phyloP scores from a whole-genome alignment of 1,140 invertebrate species.

The Drosophila sp. region DNA sequence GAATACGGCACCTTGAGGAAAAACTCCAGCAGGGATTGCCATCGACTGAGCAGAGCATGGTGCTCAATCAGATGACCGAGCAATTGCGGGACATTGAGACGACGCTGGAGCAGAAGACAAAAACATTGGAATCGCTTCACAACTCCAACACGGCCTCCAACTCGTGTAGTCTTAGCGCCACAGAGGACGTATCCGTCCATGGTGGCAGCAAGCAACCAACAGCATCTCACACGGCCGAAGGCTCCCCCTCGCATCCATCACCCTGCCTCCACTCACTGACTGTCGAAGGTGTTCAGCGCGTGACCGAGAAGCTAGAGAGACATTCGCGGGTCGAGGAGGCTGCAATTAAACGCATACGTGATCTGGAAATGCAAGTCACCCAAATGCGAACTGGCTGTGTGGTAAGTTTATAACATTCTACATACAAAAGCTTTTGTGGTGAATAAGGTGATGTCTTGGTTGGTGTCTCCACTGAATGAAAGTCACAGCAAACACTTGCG shows the following conservation, averaged over 20 bases:
- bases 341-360: conserved; percentile 89
- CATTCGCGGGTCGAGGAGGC: conserved; percentile 90
- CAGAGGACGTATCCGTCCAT: conserved; percentile 91
- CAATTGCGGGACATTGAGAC: conserved; percentile 87
- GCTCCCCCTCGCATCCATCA: conserved; percentile 60
- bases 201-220: conserved; percentile 49
- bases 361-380: conserved; percentile 90
- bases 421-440: neutral
- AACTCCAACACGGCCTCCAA: conserved; percentile 86
- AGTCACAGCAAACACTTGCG: too few relatives aligned
- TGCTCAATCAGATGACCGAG: conserved; percentile 71
- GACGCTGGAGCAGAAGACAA: conserved; percentile 88
- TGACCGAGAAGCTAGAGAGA: conserved; percentile 88
- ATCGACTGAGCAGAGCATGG: conserved; percentile 85
- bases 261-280: conserved; percentile 83
- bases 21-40: conserved; percentile 87
- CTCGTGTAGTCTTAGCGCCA: conserved; percentile 88
- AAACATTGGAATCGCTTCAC: conserved; percentile 89
- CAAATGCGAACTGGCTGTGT: conserved; percentile 86
- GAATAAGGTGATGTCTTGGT: neutral
- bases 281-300: conserved; percentile 86
- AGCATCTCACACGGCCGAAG: conserved; percentile 38
- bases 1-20: conserved; percentile 86
- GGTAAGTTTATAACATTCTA: conserved; percentile 84
- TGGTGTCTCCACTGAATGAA: conserved; percentile 14